These are phyloP conservation scores for Zaprionus vittiger DNA, from an alignment of 1,140 invertebrate genomes.

Conservation along the genomic window DNA sequence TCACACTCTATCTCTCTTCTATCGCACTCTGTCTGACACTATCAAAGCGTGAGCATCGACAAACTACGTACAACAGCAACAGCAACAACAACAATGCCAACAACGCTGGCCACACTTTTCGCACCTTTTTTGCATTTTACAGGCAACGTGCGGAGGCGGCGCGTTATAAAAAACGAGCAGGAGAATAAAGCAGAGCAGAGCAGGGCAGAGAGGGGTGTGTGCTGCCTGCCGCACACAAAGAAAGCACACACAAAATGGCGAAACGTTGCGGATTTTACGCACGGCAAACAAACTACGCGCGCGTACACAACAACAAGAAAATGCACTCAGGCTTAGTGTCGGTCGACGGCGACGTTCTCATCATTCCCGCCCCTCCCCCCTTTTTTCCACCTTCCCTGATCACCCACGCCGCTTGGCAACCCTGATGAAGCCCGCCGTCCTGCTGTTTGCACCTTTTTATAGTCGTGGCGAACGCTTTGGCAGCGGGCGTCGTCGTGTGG, in stretches of 20 bases:
- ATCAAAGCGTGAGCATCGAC: slow-evolving; percentile 73
- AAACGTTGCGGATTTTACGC: slow-evolving; percentile 82
- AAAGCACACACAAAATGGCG: slow-evolving; percentile 82
- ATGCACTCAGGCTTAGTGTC: slow-evolving; percentile 83
- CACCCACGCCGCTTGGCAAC: slow-evolving; percentile 3
- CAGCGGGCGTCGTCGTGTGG: slow-evolving; percentile 52
- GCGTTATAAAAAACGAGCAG: slow-evolving; percentile 28
- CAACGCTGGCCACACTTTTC: slow-evolving; percentile 62
- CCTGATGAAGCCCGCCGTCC: slow-evolving; percentile 37
- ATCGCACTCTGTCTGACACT: slow-evolving; percentile 28
- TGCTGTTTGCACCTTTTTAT: slow-evolving; percentile 79
- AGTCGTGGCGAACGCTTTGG: slow-evolving; percentile 36
- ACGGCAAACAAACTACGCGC: slow-evolving; percentile 81
- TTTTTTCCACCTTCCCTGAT: not conserved
- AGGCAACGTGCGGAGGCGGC: slow-evolving; percentile 42
- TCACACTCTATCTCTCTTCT: not conserved
- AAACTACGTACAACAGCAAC: slow-evolving; percentile 52
- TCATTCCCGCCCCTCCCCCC: not conserved
- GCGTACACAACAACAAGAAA: slow-evolving; percentile 83
- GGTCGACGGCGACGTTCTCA: slow-evolving; percentile 56
- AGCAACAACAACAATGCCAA: slow-evolving; percentile 18
- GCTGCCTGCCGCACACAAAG: slow-evolving; percentile 58
- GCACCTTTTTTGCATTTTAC: slow-evolving; percentile 81
- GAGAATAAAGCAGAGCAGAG: slow-evolving; percentile 16
- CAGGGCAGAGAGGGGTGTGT: not conserved